phyloP scores from a whole-genome alignment of 2,888 invertebrate genomes.

The Rhogogaster chlorosoma region DNA sequence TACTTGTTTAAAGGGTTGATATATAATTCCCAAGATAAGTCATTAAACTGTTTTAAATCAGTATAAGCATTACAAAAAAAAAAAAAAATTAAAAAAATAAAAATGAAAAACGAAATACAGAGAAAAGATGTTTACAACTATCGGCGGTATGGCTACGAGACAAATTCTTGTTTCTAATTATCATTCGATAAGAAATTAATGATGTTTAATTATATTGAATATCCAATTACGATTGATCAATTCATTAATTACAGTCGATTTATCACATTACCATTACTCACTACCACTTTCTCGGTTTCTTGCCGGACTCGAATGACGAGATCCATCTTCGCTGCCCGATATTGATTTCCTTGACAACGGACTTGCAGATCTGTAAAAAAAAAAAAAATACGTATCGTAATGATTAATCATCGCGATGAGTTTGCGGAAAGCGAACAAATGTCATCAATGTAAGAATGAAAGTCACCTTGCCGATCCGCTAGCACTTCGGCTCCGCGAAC shows the following conservation, averaged over 20 bases:
- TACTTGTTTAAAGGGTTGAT: background rate
- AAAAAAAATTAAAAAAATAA: background rate
- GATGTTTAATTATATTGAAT: slow-evolving; percentile 3
- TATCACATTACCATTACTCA: slow-evolving; percentile 27
- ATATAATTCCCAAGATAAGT: background rate
- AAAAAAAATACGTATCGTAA: slow-evolving; percentile 31
- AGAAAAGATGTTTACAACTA: background rate
- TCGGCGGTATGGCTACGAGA: background rate
- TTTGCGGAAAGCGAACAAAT: background rate
- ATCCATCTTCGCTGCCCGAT: slow-evolving; percentile 80
- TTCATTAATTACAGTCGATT: slow-evolving; percentile 22
- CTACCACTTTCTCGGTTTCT: slow-evolving; percentile 40
- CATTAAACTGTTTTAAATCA: background rate
- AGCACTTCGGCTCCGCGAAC: slow-evolving; percentile 70
- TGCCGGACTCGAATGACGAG: slow-evolving; percentile 66
- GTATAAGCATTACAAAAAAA: background rate
- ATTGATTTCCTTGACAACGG: slow-evolving; percentile 82
- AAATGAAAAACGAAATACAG: background rate
- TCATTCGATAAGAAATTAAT: background rate
- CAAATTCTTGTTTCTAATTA: background rate
- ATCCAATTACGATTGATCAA: background rate
- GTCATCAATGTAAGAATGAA: background rate
- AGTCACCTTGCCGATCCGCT: slow-evolving; percentile 71
- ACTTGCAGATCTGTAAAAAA: slow-evolving; percentile 76
- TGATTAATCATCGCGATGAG: background rate